phyloP scores from a whole-genome alignment of 2,888 invertebrate genomes.

The Trichopoda pennipes region DNA sequence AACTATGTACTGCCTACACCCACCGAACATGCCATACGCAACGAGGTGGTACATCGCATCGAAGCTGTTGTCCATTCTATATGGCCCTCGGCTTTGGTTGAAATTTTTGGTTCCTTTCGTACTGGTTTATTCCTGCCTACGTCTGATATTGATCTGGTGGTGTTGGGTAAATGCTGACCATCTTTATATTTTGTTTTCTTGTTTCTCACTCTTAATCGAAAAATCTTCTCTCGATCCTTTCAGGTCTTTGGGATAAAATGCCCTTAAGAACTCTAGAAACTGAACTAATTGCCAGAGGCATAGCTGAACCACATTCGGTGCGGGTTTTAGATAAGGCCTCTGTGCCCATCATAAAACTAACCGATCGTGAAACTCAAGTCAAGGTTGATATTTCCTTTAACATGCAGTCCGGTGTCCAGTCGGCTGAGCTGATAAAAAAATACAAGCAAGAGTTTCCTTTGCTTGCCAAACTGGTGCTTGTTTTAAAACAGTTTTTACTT shows the following conservation, averaged over 20 bases:
- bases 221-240: background rate
- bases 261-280: slow-evolving; percentile 95
- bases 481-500: slow-evolving; percentile 98
- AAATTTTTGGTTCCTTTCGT: slow-evolving; percentile 98
- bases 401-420: slow-evolving; percentile 98
- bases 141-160: slow-evolving; percentile 89
- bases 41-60: slow-evolving; percentile 94
- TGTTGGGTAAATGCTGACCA: slow-evolving; percentile 82
- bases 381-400: slow-evolving; percentile 99
- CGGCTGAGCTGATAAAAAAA: slow-evolving; percentile 96
- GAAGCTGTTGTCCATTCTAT: slow-evolving; percentile 91
- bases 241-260: slow-evolving; percentile 91
- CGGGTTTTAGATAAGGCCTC: slow-evolving; percentile 99
- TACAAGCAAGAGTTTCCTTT: slow-evolving; percentile 94
- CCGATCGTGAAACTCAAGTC: slow-evolving; percentile 89
- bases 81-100: slow-evolving; percentile 97
- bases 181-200: too few species aligned
- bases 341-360: slow-evolving; percentile 98
- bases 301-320: slow-evolving; percentile 93
- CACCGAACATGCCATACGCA: slow-evolving; percentile 94
- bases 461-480: slow-evolving; percentile 96
- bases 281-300: slow-evolving; percentile 92
- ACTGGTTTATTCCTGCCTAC: slow-evolving; percentile 99
- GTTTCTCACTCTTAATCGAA: background rate
- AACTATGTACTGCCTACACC: slow-evolving; percentile 95